Conservation (phyloP, 1,140 invertebrate species). For the Tetragonula clypearis region DNA sequence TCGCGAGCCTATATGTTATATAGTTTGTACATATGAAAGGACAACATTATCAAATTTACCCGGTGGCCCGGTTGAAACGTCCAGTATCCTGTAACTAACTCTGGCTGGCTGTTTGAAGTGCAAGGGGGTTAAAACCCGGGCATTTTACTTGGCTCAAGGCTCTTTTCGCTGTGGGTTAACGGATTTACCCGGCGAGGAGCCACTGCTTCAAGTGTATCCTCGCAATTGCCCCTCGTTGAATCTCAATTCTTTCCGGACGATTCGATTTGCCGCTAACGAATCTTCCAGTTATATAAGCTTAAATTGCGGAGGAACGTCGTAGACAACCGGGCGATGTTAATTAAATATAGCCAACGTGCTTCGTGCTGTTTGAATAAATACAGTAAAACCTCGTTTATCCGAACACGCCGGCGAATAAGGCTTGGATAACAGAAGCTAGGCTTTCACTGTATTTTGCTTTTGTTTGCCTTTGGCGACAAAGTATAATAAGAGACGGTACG, state of each 20-base stretch:
- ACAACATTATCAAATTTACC: constrained; percentile 7
- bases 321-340: neutral
- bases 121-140: neutral
- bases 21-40: neutral
- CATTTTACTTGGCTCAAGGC: constrained; percentile 29
- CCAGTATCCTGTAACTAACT: constrained; percentile 4
- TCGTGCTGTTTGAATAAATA: neutral
- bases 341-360: constrained; percentile 6
- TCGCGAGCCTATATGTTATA: neutral
- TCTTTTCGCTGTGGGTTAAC: constrained; percentile 7
- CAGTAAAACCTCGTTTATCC: neutral
- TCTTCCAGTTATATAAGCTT: constrained; percentile 2
- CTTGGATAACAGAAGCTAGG: no score
- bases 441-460: no score
- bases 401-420: no score
- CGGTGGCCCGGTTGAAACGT: neutral
- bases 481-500: no score
- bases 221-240: constrained; percentile 21
- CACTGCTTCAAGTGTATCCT: constrained; percentile 16
- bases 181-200: constrained; percentile 9
- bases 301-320: neutral
- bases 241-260: constrained; percentile 17
- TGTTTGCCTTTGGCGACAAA: no score
- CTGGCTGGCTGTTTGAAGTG: neutral
- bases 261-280: constrained; percentile 35